Conservation (phyloP, 1,140 invertebrate species). For the Proctacanthus coquilletti region DNA sequence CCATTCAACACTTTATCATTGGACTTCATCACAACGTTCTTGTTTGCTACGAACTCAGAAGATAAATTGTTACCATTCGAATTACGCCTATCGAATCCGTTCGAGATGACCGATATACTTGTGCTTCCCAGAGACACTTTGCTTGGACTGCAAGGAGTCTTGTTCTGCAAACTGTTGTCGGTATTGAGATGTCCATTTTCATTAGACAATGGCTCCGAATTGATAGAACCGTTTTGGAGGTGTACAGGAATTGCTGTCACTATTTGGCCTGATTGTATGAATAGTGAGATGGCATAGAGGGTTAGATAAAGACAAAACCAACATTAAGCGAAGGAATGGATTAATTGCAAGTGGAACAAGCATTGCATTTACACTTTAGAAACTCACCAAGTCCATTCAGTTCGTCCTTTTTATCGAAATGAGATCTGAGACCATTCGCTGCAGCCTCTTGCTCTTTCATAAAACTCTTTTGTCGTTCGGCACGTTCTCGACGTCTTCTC, state of each 20-base stretch:
- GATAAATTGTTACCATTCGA: slow-evolving; percentile 12
- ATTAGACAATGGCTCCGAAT: not conserved
- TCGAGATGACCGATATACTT: slow-evolving; percentile 28
- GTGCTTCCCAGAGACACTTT: slow-evolving; percentile 25
- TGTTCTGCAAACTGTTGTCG: slow-evolving; percentile 15
- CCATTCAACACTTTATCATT: slow-evolving; percentile 28
- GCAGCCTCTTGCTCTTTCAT: slow-evolving; percentile 64
- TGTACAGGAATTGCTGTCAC: slow-evolving; percentile 27
- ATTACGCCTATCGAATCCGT: slow-evolving; percentile 16
- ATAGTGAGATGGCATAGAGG: not conserved
- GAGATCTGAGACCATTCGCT: slow-evolving; percentile 35
- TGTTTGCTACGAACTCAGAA: slow-evolving; percentile 27
- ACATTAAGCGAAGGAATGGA: not conserved
- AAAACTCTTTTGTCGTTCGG: slow-evolving; percentile 63
- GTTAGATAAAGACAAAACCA: not conserved
- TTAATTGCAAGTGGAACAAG: not conserved
- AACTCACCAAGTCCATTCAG: slow-evolving; percentile 30
- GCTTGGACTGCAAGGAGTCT: slow-evolving; percentile 21
- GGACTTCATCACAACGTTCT: slow-evolving; percentile 25
- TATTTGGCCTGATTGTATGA: slow-evolving; percentile 18
- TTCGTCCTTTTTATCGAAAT: slow-evolving; percentile 33
- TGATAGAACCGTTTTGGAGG: slow-evolving; percentile 12
- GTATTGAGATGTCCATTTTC: too few relatives aligned
- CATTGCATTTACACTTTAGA: slow-evolving; percentile 7
- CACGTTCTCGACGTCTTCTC: slow-evolving; percentile 53